Percentiles rank a stretch among this genome's conserved stretches.
phyloP scores from a whole-genome alignment of 1,140 invertebrate genomes.

The Teleogryllus occipitalis region DNA sequence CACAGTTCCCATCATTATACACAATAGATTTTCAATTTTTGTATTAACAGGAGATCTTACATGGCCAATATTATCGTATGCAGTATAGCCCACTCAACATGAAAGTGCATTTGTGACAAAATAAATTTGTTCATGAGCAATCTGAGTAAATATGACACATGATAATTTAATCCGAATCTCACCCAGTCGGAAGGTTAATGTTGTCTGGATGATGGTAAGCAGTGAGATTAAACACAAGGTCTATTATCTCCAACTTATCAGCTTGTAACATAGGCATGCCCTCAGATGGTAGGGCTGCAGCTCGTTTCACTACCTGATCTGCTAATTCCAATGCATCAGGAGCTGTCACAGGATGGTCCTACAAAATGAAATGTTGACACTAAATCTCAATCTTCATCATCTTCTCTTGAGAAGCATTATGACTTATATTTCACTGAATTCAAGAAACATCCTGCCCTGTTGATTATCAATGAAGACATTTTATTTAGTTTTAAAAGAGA shows the following conservation, averaged over 20 bases:
- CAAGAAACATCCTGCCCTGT: no score
- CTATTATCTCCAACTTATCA: conserved; percentile 78
- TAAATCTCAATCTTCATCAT: no score
- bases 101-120: not conserved
- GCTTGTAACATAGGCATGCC: conserved; percentile 48
- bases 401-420: no score
- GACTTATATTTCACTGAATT: no score
- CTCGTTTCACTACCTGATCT: conserved; percentile 75
- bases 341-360: conserved; percentile 71
- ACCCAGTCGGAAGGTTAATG: conserved; percentile 73
- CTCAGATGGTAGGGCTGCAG: conserved; percentile 34
- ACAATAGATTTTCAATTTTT: no score
- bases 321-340: conserved; percentile 77
- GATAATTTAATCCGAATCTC: conserved; percentile 22
- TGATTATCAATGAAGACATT: no score
- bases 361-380: conserved; percentile 29
- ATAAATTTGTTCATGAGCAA: not conserved
- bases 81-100: conserved; percentile 18
- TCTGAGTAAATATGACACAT: not conserved
- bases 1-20: no score
- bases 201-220: conserved; percentile 90
- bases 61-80: no score
- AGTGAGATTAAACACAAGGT: conserved; percentile 81
- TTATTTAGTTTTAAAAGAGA: no score
- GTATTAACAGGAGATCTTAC: no score